phyloP scores from a whole-genome alignment of 2,113 vertebrate species.

The Spermophilus dauricus region DNA sequence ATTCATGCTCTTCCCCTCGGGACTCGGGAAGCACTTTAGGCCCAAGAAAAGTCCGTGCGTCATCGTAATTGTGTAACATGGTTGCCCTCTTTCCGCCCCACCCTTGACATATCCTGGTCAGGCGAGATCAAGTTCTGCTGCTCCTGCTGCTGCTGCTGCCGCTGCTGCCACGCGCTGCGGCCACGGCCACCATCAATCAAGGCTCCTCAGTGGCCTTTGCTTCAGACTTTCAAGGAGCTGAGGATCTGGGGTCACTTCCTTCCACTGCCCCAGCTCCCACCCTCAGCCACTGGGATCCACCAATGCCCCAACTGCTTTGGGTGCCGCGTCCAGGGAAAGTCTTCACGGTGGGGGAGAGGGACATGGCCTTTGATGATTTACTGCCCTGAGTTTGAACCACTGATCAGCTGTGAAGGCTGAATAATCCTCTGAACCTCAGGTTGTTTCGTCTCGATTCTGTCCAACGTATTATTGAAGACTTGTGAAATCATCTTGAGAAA shows the following conservation, averaged over 20 bases:
- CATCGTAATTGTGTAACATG: constrained; percentile 76
- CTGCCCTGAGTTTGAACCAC: background rate
- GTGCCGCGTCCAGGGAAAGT: background rate
- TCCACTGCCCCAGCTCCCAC: background rate
- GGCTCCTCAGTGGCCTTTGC: background rate
- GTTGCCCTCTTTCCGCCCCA: constrained; percentile 60
- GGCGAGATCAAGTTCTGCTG: constrained; percentile 69
- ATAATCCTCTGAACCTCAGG: background rate
- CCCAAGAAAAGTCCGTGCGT: constrained; percentile 77
- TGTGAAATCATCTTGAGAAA: background rate
- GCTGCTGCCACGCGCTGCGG: background rate
- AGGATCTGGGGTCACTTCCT: background rate
- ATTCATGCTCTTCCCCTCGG: constrained; percentile 80
- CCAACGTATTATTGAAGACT: background rate
- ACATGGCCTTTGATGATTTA: background rate
- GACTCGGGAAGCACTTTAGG: constrained; percentile 72
- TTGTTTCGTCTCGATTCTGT: constrained; percentile 36
- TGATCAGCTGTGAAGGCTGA: background rate
- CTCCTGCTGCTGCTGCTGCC: background rate
- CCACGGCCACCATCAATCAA: background rate
- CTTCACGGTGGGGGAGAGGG: background rate
- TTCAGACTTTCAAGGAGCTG: background rate
- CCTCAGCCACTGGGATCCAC: background rate
- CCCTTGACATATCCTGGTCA: constrained; percentile 40
- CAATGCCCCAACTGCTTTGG: background rate